Evolutionary conservation across 2,888 invertebrate species (phyloP), one percentile per base, ranked within the genome.

Genomic region (Aelia acuminata): DNA sequence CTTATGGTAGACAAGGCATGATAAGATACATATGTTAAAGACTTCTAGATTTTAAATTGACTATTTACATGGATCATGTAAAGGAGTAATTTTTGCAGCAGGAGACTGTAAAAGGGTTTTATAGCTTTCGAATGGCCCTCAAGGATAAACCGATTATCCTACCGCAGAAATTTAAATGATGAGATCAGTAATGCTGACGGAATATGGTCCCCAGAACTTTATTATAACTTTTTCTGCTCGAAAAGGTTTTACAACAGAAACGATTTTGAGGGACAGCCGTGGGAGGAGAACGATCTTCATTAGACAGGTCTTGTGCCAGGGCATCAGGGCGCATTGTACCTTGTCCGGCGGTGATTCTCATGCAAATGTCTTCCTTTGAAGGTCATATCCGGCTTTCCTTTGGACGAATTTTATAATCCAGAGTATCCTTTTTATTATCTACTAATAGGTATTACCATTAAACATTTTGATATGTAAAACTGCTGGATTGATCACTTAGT

Each of bases 241-340:
- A 70, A 57, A 18, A 80, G n/a, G 13, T 43, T 43, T 80, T 80
- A 47, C 43, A 80, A n/a, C 80, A 43, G 11, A 43, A 22, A 39
- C n/a, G 43, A 80, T 39, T 13, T 80, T 43, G 43, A 43, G 43
- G 80, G 80, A 43, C n/a, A 47, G 39, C 80, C 80, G 43, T 80
- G 80, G 80, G 80, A 43, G 80, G 43, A 15, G 80, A 22, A 13
- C n/a, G 39, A 3, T 80, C 80, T 47, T 80, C 80, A 18, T 80
- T n/a, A n/a, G 11, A 20, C 11, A 43, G n/a, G 4, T 43, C 80
- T 43, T 57, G 13, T 11, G 57, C 26, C 75, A 8, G n/a, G 31
- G 15, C 5, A 31, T 26, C 39, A 7, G 13, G 5, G 22, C 80
- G n/a, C 43, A 57, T 57, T 57, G 75, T 20, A 39, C 35, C 80